These are phyloP conservation scores for Tortrix viridana DNA, from an alignment of 2,888 invertebrate genomes.

Conservation along the genomic window DNA sequence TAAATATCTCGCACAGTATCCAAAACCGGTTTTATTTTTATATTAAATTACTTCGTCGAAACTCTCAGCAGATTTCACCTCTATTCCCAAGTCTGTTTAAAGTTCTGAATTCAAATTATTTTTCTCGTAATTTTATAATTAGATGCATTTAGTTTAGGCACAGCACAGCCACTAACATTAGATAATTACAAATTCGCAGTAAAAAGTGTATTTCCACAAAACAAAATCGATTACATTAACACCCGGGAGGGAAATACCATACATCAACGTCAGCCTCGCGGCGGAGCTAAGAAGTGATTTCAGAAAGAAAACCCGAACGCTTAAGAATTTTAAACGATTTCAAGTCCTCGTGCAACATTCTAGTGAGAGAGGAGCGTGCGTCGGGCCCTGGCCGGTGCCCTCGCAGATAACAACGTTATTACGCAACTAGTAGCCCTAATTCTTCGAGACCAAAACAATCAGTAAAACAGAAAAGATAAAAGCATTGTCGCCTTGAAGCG, in stretches of 20 bases:
- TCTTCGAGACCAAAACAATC: constrained; percentile 70
- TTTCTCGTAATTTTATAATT: too few relatives aligned
- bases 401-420: constrained; percentile 33
- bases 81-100: too few relatives aligned
- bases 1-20: too few relatives aligned
- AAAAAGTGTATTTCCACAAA: constrained; percentile 38
- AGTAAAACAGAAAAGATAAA: constrained; percentile 82
- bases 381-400: constrained; percentile 15
- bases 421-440: constrained; percentile 64
- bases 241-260: constrained; percentile 58
- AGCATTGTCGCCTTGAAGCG: constrained; percentile 82
- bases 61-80: too few relatives aligned
- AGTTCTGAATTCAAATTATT: too few relatives aligned
- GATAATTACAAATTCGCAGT: constrained; percentile 9
- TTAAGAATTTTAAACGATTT: constrained; percentile 63
- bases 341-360: constrained; percentile 40
- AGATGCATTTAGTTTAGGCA: too few relatives aligned
- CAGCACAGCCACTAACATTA: too few relatives aligned
- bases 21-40: too few relatives aligned
- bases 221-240: constrained; percentile 52
- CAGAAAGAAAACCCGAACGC: constrained; percentile 56
- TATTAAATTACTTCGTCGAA: too few relatives aligned
- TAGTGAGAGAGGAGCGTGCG: constrained; percentile 7
- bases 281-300: constrained; percentile 62
- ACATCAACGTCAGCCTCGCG: constrained; percentile 65